Evolutionary conservation across 2,888 invertebrate genomes (phyloP).

Genomic region (Stenurella melanura): DNA sequence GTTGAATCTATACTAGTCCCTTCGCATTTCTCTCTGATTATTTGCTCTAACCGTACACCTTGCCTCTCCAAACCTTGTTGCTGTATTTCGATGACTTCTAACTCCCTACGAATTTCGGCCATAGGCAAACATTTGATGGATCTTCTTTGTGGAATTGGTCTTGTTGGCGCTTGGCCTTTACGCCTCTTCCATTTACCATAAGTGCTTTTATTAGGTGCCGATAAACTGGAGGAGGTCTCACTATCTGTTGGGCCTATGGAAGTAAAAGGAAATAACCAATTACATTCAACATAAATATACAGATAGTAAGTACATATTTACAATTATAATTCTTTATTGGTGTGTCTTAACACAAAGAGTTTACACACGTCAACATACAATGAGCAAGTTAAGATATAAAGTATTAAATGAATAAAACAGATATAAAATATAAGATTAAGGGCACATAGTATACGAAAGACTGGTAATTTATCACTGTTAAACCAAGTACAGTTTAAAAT

Average conservation of each 20-base stretch:
- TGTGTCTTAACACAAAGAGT: no score
- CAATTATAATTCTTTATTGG: no score
- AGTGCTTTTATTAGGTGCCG: constrained; percentile 76
- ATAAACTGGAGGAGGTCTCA: constrained; percentile 55
- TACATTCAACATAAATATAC: no score
- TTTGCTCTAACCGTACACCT: constrained; percentile 92
- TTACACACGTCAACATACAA: no score
- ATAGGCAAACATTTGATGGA: constrained; percentile 78
- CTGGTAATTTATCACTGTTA: no score
- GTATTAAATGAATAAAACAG: no score
- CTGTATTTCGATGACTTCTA: constrained; percentile 89
- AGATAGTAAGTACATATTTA: no score
- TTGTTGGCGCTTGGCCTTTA: constrained; percentile 88
- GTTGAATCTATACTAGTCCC: constrained; percentile 57
- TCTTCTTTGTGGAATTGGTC: constrained; percentile 83
- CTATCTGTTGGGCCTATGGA: constrained; percentile 50
- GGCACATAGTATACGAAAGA: no score
- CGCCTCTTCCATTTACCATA: constrained; percentile 83
- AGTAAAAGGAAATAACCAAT: background rate
- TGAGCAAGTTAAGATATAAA: no score
- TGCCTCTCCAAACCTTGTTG: constrained; percentile 92
- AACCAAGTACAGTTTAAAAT: no score
- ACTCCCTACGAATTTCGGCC: constrained; percentile 80
- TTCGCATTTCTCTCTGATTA: constrained; percentile 90
- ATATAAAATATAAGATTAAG: no score